These are phyloP conservation scores for Ganaspis brasiliensis DNA, from an alignment of 2,888 invertebrate genomes.

Conservation along the genomic window DNA sequence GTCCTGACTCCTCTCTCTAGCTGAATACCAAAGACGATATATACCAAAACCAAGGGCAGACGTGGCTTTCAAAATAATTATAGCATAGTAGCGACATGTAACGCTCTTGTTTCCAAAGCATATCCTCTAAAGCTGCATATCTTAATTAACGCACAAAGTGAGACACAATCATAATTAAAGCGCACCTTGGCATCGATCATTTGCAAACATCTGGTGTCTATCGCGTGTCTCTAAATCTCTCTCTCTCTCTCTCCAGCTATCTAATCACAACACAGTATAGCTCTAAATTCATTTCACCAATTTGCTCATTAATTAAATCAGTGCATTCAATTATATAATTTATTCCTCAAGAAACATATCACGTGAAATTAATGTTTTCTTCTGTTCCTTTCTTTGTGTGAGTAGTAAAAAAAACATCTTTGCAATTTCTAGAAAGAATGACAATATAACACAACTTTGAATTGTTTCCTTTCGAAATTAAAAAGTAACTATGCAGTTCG, in stretches of 20 bases:
- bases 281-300: background rate
- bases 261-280: background rate
- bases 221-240: background rate
- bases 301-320: too few species aligned
- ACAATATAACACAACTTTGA: too few species aligned
- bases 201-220: slow-evolving; percentile 8
- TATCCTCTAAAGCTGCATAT: slow-evolving; percentile 22
- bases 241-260: background rate
- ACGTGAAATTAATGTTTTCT: too few species aligned
- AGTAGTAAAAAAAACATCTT: too few species aligned
- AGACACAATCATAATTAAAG: slow-evolving; percentile 13
- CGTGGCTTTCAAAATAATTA: slow-evolving; percentile 22
- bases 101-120: slow-evolving; percentile 5
- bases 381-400: too few species aligned
- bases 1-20: slow-evolving; percentile 10
- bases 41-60: background rate
- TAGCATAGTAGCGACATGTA: background rate
- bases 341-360: too few species aligned
- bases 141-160: slow-evolving; percentile 30
- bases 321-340: too few species aligned
- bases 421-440: too few species aligned
- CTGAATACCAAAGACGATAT: slow-evolving; percentile 25
- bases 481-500: too few species aligned
- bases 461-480: too few species aligned
- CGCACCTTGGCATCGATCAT: slow-evolving; percentile 7